Conservation (phyloP, 2,797 vertebrate species). For the Sarcophilus harrisii region DNA sequence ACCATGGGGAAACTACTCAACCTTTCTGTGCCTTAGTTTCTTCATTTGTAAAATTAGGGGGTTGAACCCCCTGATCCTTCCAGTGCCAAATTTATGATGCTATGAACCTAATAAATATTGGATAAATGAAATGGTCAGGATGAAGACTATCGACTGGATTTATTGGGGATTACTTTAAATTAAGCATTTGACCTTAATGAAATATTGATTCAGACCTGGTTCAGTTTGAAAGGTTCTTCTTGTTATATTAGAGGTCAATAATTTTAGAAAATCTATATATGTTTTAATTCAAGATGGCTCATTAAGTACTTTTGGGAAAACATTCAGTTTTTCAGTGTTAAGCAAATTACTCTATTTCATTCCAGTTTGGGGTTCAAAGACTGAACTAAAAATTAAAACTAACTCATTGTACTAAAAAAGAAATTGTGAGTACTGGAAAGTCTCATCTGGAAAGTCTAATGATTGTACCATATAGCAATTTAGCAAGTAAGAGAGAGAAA, state of each 20-base stretch:
- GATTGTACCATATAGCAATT: neutral
- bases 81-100: neutral
- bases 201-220: slow-evolving; percentile 66
- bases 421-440: slow-evolving; percentile 4
- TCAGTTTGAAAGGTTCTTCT: slow-evolving; percentile 65
- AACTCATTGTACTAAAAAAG: slow-evolving; percentile 19
- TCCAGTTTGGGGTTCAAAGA: slow-evolving; percentile 29
- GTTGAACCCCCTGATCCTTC: neutral
- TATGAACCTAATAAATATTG: slow-evolving; percentile 7
- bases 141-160: slow-evolving; percentile 15
- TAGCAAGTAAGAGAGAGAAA: neutral
- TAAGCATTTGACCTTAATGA: slow-evolving; percentile 55
- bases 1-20: neutral
- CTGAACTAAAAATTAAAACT: neutral
- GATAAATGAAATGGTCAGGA: slow-evolving; percentile 52
- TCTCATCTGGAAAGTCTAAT: neutral
- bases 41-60: neutral
- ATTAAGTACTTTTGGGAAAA: neutral
- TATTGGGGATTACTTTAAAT: slow-evolving; percentile 57
- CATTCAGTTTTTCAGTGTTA: neutral
- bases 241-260: slow-evolving; percentile 63
- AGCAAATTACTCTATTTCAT: slow-evolving; percentile 23
- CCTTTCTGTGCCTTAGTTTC: neutral
- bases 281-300: neutral
- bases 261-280: slow-evolving; percentile 56